These are phyloP conservation scores for Battus philenor DNA, from an alignment of 1,140 invertebrate species.

Conservation along the genomic window DNA sequence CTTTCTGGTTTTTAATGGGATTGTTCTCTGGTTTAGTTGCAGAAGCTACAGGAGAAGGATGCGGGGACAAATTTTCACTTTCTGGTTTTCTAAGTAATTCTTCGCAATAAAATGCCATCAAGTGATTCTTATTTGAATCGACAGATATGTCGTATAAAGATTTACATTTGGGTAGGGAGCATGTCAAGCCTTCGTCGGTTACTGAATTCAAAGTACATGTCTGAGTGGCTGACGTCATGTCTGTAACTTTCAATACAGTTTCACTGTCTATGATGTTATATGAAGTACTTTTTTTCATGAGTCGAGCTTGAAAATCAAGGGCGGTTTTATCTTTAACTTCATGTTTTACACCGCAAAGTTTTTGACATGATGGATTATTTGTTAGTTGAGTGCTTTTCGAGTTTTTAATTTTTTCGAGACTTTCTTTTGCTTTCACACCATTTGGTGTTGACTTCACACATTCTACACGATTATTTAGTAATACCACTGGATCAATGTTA, in stretches of 20 bases:
- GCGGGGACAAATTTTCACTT: conserved; percentile 1
- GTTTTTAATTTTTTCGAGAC: conserved; percentile 18
- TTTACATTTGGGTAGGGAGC: conserved; percentile 39
- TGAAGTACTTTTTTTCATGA: conserved; percentile 44
- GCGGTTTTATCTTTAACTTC: conserved; percentile 30
- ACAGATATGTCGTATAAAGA: conserved; percentile 32
- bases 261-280: conserved; percentile 60
- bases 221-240: conserved; percentile 43
- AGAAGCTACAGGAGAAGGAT: background rate
- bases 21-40: background rate
- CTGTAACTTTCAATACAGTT: conserved; percentile 53
- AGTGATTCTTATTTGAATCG: conserved; percentile 26
- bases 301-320: conserved; percentile 26
- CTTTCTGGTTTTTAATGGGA: background rate
- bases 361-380: conserved; percentile 23
- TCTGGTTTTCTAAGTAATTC: conserved; percentile 24
- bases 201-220: conserved; percentile 13
- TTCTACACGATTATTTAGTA: background rate
- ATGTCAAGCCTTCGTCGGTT: conserved; percentile 29
- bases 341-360: conserved; percentile 39
- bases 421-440: conserved; percentile 1
- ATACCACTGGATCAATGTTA: conserved; percentile 6
- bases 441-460: conserved; percentile 6
- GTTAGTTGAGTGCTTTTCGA: conserved; percentile 47
- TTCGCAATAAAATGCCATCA: conserved; percentile 43